Base-by-base conservation (phyloP, 2,888 invertebrate genomes). In the Hecatera dysodea region DNA sequence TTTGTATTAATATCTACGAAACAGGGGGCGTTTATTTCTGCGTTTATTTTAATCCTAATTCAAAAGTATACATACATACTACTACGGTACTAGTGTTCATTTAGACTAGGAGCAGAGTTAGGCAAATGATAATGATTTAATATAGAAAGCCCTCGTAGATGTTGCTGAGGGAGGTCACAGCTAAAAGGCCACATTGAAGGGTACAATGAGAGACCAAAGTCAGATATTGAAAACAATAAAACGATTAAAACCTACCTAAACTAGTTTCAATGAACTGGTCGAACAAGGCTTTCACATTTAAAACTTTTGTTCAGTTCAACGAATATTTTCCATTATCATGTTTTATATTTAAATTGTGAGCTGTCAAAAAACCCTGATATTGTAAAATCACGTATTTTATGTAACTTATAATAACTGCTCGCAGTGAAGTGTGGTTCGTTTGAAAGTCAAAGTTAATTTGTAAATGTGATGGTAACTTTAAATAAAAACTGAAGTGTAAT, bases 361-460 rank as follows among this genome's bases (percentile, higher is more conserved):
- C 39, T 24, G 46, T 42, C 11, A 53, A 6, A 53, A 27, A 52
- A 27, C 29, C 15, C 1, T 11, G 15, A 33, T 69, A 59, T 69
- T 33, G 12, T 76, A 42, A 69, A 69, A 60, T 48, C 5, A 27
- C 19, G 17, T 33, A 60, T 42, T 69, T 69, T 55, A 48, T 48
- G 19, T 46, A 60, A 55, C 42, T 60, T 73, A 60, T 36, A 53
- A 59, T 46, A 7, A 59, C 68, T 9, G 29, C 39, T 7, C 27
- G 44, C 46, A 19, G 24, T 42, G 24, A 15, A 17, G n/a, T 15
- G 33, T 2, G 24, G 9, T 19, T 48, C n/a, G 46, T 39, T 46
- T 57, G 29, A 59, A 53, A 67, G n/a, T 53, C 52, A 48, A 76
- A 76, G n/a, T 59, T 55, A 61, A 72, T 62, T 62, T 62, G 29